phyloP scores from a whole-genome alignment of 2,888 invertebrate species.

The Pachymerium ferrugineum region DNA sequence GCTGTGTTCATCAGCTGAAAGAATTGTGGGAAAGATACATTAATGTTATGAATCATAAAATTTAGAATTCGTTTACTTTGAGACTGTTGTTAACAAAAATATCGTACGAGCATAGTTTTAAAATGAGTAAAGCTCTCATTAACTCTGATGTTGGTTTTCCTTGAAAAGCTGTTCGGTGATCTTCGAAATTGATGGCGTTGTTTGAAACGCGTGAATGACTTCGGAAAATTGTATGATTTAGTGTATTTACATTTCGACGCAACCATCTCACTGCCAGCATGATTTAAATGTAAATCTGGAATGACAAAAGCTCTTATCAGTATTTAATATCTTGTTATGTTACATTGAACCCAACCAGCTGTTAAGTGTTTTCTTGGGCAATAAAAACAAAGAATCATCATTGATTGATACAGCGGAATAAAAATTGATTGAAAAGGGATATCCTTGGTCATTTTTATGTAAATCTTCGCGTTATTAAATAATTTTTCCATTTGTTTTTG shows the following conservation, averaged over 20 bases:
- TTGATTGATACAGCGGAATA: too few species aligned
- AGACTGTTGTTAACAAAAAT: constrained; percentile 49
- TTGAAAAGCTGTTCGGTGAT: constrained; percentile 45
- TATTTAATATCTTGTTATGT: neutral
- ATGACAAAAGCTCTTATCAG: too few species aligned
- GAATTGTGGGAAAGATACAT: neutral
- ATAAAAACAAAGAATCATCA: too few species aligned
- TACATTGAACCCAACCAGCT: neutral
- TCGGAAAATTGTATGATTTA: neutral
- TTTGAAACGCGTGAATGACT: neutral
- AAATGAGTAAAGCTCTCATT: constrained; percentile 48
- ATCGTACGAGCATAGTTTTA: constrained; percentile 48
- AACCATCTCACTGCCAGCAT: too few species aligned
- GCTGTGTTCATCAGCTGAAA: constrained; percentile 42
- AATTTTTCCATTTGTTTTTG: neutral
- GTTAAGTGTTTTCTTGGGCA: too few species aligned
- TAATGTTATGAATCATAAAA: neutral
- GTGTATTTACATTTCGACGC: too few species aligned
- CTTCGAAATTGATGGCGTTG: constrained; percentile 41
- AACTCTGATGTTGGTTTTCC: constrained; percentile 49
- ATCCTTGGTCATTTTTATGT: too few species aligned
- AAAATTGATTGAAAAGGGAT: too few species aligned
- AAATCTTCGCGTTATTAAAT: too few species aligned
- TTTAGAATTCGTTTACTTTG: constrained; percentile 42
- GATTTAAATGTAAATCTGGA: too few species aligned